Evolutionary conservation across 2,113 vertebrate species (phyloP), one percentile per base, ranked within the genome.

Genomic region (Chionomys nivalis): DNA sequence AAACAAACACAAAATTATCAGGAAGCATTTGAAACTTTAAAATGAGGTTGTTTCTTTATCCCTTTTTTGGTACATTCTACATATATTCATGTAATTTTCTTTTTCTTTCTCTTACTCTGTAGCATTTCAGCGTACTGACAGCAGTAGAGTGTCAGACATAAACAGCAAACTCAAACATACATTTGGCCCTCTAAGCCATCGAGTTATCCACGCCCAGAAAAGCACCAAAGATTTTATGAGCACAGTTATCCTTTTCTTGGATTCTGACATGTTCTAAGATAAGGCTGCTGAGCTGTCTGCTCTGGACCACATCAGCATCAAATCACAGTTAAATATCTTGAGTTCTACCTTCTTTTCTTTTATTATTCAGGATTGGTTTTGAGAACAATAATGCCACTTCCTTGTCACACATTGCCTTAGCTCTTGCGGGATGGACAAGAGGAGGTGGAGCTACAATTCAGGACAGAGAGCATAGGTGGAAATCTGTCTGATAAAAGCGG

Each of bases 61-160:
- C 28, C 83, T 94, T 76, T 76, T 52, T 88, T 49, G 39, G 81
- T 12, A 82, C 5, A 87, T 82, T 75, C 96, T 97, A 97, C 31
- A 19, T 88, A 85, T 97, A 55, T 97, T 93, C 97, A 96, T 65
- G 92, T 90, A 97, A 92, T 97, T 97, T 77, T 93, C 93, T 97
- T 97, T 77, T 93, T 93, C 95, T 96, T 39, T 39, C 52, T 98
- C 92, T 96, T 76, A 75, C 77, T 96, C 70, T 96, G 85, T 63
- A 96, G 31, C 23, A 73, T 49, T 73, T 97, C 58, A 92, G 94
- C 96, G 26, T 28, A 93, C 16, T 81, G 87, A 95, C 98, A 98
- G 95, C 94, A 97, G 66, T 72, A 1, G 4, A 85, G 33, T 42
- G 31, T 5, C 36, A 89, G 70, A 58, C 55, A 6, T 47, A 31